These are phyloP conservation scores for Odobenus rosmarus DNA, from an alignment of 2,113 vertebrate species.

Conservation along the genomic window DNA sequence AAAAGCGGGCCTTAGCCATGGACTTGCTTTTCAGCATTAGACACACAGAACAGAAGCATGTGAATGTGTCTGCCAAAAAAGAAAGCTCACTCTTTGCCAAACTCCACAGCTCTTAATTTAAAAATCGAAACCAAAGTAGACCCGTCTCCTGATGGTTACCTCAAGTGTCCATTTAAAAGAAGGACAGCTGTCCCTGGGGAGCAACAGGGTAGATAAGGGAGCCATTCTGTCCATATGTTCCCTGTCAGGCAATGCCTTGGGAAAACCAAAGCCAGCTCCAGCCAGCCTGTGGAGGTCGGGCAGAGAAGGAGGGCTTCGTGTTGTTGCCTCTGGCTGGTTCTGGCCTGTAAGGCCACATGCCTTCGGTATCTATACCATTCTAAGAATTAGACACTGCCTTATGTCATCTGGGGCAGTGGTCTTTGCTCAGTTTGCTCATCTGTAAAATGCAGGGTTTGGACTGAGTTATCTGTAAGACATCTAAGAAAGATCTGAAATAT, in stretches of 20 bases:
- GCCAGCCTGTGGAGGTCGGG: rapidly evolving
- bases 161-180: neutral
- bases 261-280: too few species aligned
- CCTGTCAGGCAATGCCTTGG: rapidly evolving
- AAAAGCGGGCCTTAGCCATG: conserved; percentile 53
- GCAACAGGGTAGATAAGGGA: neutral
- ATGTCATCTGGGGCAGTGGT: too few species aligned
- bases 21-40: conserved; percentile 63
- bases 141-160: neutral
- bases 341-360: rapidly evolving
- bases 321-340: neutral
- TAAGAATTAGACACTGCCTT: neutral
- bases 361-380: too few species aligned
- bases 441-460: neutral
- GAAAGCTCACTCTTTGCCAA: conserved; percentile 63
- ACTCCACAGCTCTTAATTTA: conserved; percentile 64
- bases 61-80: conserved; percentile 69
- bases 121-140: conserved; percentile 55
- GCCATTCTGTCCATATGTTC: rapidly evolving
- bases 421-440: neutral
- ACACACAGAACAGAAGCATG: conserved; percentile 72
- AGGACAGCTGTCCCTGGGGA: neutral
- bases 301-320: too few species aligned
- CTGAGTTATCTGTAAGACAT: neutral
- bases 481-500: neutral